Evolutionary conservation across 2,797 vertebrate genomes (phyloP), one percentile per base, ranked within the genome.

Genomic region (Fundulus diaphanus): DNA sequence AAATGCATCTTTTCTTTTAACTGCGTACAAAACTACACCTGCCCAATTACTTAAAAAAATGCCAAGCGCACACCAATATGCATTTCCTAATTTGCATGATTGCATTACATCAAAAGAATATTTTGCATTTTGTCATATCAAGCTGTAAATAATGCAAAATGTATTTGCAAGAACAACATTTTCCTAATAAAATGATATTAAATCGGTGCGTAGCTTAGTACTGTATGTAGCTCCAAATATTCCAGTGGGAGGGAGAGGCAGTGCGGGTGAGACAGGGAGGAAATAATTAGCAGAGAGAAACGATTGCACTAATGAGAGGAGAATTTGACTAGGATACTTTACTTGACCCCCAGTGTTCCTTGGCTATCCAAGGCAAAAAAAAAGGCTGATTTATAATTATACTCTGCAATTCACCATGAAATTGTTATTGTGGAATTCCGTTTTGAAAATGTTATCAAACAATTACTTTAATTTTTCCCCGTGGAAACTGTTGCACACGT

Each of bases 381-480:
- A 93, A 89, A 81, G 83, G 74, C 87, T 85, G 92, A 92, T 94
- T 95, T 95, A 94, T 94, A 95, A 96, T 95, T 95, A 96, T 93
- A 92, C 92, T 92, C 92, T 88, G 94, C 92, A 96, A 96, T 96
- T 93, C 93, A 93, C 90, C 95, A 95, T 96, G 95, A 95, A 95
- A 96, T 95, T 95, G 94, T 95, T 95, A 96, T 95, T 95, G 94
- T 95, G 92, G 92, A 94, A 93, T 93, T 94, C 94, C 91, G 94
- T 95, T 96, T 95, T 95, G 92, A 94, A 95, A 95, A 92, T 92
- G 93, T 94, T 95, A 95, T 95, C 95, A 95, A 95, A 95, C 95
- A 94, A 93, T 95, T 92, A 93, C 94, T 95, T 95, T 92, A 92
- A 95, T 94, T 95, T 93, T 88, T 81, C 87, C 87, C 89, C 76